These are phyloP conservation scores for Enteromius paludinosus DNA, from an alignment of 2,797 vertebrate genomes.

Conservation along the genomic window DNA sequence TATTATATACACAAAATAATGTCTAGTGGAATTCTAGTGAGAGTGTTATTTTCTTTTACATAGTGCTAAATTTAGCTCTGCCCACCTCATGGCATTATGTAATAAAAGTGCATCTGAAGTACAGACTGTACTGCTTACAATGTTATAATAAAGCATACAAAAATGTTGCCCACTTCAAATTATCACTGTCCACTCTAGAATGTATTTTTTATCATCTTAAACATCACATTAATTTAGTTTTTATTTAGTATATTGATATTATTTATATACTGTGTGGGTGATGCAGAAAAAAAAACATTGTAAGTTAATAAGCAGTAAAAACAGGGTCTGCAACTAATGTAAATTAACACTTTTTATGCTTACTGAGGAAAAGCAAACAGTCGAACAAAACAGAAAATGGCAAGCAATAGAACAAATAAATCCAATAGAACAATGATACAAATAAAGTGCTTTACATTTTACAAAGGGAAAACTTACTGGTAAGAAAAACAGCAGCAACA, in stretches of 20 bases:
- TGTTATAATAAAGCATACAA: background rate
- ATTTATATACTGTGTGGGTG: background rate
- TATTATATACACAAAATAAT: background rate
- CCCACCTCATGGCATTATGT: constrained; percentile 41
- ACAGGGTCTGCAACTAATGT: background rate
- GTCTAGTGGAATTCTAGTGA: background rate
- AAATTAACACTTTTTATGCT: background rate
- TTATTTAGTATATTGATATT: background rate
- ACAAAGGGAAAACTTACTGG: background rate
- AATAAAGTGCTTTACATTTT: background rate
- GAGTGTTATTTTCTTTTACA: background rate
- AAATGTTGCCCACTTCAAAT: background rate
- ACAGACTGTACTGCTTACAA: constrained; percentile 22
- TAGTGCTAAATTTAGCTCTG: constrained; percentile 19
- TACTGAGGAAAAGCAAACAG: background rate
- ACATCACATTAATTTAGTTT: background rate
- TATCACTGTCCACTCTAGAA: background rate
- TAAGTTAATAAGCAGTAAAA: too few relatives aligned
- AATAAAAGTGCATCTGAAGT: constrained; percentile 8
- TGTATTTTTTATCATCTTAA: background rate
- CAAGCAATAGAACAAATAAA: background rate
- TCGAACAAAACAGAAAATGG: background rate
- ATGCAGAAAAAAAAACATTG: background rate
- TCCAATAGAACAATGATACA: background rate
- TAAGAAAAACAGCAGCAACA: background rate